Base-by-base conservation (phyloP, 2,888 invertebrate genomes). In the Tetheella fluctuosa region DNA sequence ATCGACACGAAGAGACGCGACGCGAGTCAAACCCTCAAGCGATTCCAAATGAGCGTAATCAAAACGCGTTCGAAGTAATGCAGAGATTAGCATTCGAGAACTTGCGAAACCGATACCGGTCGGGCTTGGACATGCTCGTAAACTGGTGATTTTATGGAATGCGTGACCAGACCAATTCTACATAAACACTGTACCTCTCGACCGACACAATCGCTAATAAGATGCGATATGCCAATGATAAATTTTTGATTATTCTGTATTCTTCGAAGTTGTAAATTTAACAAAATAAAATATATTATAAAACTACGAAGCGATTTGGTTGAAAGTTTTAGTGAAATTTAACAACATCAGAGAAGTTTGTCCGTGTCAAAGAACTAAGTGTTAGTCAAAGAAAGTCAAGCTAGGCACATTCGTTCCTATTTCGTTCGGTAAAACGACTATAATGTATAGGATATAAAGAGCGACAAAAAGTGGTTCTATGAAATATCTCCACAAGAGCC, bases 81-180 rank as follows among this genome's bases (percentile, higher is more conserved):
- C 60, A 60, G 59, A 66, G 4, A 73, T 70, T 71, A 71, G 67
- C 68, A 66, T 64, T 67, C 55, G 54, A 60, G 56, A 42, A 65
- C 67, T 79, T 74, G 72, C 71, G 68, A 79, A 78, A 76, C 70
- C 67, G 58, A 64, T 65, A 60, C 64, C 56, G 59, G 60, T 58
- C 69, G 58, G 62, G 66, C 59, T 62, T 58, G 68, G 60, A 74
- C 55, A 60, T 52, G 37, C 59, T 72, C 67, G 74, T 68, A 73
- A 77, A 76, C 73, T 73, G 69, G 70, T 76, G 76, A 78, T 79
- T 68, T 77, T 68, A 64, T 71, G 77, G 81, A 77, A 79, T 77
- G 77, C 80, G 80, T 77, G 73, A 69, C 80, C 75, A 78, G 48
- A 20, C 48, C 20, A n/a, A 81, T 81, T 79, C 76, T 74, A 78